Evolutionary conservation across 1,140 invertebrate species (phyloP).

Genomic region (Choristoneura fumiferana): DNA sequence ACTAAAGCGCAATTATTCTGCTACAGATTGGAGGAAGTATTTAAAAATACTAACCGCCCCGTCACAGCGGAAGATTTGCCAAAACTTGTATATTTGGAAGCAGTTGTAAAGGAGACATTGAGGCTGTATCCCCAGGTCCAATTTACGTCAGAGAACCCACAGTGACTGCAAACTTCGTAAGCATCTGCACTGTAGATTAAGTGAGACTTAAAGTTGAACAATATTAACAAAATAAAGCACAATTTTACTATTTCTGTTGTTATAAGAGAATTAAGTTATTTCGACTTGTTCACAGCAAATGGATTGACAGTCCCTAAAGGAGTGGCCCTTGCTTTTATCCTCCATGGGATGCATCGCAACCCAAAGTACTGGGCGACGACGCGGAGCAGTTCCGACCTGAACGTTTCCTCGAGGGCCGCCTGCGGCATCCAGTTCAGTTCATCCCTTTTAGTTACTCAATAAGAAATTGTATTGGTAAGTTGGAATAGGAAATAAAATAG

Average conservation of each 20-base stretch:
- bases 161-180: no score
- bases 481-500: background rate
- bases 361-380: slow-evolving; percentile 75
- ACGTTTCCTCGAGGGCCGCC: slow-evolving; percentile 78
- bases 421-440: slow-evolving; percentile 69
- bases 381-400: slow-evolving; percentile 83
- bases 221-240: no score
- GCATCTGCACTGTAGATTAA: no score
- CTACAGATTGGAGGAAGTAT: no score
- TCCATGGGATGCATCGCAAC: slow-evolving; percentile 64
- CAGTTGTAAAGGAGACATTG: no score
- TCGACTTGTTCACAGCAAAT: slow-evolving; percentile 21
- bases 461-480: slow-evolving; percentile 79
- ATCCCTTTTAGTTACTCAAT: slow-evolving; percentile 79
- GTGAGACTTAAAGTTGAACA: no score
- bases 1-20: no score
- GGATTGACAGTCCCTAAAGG: slow-evolving; percentile 29
- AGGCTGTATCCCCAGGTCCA: slow-evolving; percentile 80
- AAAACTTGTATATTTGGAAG: no score
- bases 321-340: slow-evolving; percentile 19
- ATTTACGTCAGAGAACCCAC: slow-evolving; percentile 74
- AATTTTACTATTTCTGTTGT: no score
- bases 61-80: no score
- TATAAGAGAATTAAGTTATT: no score
- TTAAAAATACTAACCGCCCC: no score